Evolutionary conservation across 1,140 invertebrate genomes (phyloP), one percentile per base, ranked within the genome.

Genomic region (Brachionus calyciflorus): DNA sequence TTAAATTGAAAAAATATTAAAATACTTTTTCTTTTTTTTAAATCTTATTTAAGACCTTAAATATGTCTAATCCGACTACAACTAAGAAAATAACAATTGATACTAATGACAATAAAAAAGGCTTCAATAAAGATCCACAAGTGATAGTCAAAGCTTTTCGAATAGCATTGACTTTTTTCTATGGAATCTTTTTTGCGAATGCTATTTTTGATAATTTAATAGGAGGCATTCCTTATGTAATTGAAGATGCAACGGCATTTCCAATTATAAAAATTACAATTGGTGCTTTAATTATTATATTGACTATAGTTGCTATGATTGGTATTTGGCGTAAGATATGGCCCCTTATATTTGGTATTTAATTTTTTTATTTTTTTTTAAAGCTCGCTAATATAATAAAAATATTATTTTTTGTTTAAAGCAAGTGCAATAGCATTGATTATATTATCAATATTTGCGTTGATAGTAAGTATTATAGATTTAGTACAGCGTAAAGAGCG

Each of bases 131-230:
- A 40, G 37, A 65, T 24, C 10, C 17, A 24, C 0, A 44, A 24
- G 19, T 65, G 10, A 21, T 65, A 65, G 26, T 65, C 10, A 65
- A 65, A 44, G 7, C 6, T 4, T 24, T 65, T 44, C 60, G 60
- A 12, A 21, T 65, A 12, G 60, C 60, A 12, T 24, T 65, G 1
- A 73, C 69, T 37, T 55, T 73, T 73, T 73, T 73, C 51, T 73
- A 73, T 73, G 69, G 69, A 28, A 44, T 51, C 49, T 26, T 73
- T 21, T 55, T 73, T 51, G 69, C 69, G 17, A 73, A 73, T 33
- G 69, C 69, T 26, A 73, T 73, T 41, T 73, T 51, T 51, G 69
- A 73, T 21, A 73, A 73, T 41, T 51, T 73, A 40, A 73, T 73
- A 1, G 17, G 69, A 26, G 69, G 69, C 10, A 17, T 73, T 37